These are phyloP conservation scores for Willowsia nigromaculata DNA, from an alignment of 2,888 invertebrate species.

Conservation along the genomic window DNA sequence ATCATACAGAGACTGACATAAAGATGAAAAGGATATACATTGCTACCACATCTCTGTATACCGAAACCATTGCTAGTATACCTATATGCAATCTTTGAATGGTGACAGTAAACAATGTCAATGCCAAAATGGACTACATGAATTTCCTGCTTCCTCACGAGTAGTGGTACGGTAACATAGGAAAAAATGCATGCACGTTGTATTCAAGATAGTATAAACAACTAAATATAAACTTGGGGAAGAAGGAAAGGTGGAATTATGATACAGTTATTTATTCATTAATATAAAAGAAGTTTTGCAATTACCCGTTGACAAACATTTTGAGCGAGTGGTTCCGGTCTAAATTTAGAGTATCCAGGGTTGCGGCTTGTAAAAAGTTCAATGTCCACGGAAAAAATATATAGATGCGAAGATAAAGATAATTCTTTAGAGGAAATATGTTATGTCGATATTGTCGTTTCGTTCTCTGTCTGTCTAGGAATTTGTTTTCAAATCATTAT, in stretches of 20 bases:
- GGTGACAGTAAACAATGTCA: neutral
- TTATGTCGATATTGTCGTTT: neutral
- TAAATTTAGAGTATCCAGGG: neutral
- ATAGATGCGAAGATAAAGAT: neutral
- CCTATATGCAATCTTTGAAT: neutral
- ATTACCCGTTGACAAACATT: slow-evolving; percentile 66
- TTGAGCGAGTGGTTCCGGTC: slow-evolving; percentile 2
- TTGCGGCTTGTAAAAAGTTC: neutral
- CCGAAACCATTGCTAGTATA: too few relatives aligned
- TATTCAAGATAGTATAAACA: neutral
- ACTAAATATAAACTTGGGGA: too few relatives aligned
- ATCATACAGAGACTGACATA: neutral
- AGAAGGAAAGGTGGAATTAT: too few relatives aligned
- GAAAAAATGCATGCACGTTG: neutral
- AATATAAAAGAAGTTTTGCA: neutral
- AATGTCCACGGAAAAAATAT: neutral
- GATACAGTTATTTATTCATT: neutral
- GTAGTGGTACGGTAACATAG: neutral
- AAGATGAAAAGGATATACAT: neutral
- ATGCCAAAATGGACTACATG: neutral
- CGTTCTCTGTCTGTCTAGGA: neutral
- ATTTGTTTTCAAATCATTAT: too few relatives aligned
- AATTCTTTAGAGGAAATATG: neutral
- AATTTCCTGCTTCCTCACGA: neutral
- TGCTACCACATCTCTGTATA: neutral